These are phyloP conservation scores for Pteronura brasiliensis DNA, from an alignment of 2,113 vertebrate genomes.

Conservation along the genomic window DNA sequence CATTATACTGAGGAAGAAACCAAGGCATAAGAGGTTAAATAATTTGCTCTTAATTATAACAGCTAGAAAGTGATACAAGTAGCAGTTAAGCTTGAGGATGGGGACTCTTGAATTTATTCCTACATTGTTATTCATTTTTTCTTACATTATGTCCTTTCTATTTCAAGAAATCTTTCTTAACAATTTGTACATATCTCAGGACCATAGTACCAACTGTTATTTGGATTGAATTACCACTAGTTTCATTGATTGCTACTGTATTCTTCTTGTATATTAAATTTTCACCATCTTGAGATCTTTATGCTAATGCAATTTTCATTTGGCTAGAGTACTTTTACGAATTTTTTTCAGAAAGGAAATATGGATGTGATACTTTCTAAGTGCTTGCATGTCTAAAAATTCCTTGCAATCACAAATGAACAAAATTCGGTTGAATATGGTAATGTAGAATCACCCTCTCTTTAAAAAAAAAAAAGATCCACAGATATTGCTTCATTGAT, in stretches of 20 bases:
- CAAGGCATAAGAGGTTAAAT: conserved; percentile 13
- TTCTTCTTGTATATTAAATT: conserved; percentile 22
- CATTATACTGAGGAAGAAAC: conserved; percentile 8
- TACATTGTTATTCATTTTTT: conserved; percentile 9
- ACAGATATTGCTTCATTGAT: not conserved
- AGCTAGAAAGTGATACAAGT: not conserved
- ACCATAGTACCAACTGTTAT: conserved; percentile 28
- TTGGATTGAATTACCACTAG: conserved; percentile 36
- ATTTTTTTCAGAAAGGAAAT: conserved; percentile 19
- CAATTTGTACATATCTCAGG: not conserved
- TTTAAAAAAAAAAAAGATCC: not conserved
- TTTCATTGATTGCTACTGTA: conserved; percentile 55
- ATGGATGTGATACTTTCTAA: not conserved
- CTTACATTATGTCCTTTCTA: conserved; percentile 34
- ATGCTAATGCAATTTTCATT: conserved; percentile 61
- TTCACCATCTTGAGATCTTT: conserved; percentile 55
- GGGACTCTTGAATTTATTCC: not conserved
- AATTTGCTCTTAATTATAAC: conserved; percentile 35
- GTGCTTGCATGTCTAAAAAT: conserved; percentile 28
- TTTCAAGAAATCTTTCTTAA: conserved; percentile 49
- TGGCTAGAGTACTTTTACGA: not conserved
- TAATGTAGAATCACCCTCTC: not conserved
- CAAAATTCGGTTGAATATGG: conserved; percentile 8
- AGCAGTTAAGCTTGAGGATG: not conserved
- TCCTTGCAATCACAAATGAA: conserved; percentile 16